A percentile compares a stretch with the other conserved stretches of the same genome.
Conservation (phyloP, 2,888 invertebrate species). For the Hypomecis atomaria region DNA sequence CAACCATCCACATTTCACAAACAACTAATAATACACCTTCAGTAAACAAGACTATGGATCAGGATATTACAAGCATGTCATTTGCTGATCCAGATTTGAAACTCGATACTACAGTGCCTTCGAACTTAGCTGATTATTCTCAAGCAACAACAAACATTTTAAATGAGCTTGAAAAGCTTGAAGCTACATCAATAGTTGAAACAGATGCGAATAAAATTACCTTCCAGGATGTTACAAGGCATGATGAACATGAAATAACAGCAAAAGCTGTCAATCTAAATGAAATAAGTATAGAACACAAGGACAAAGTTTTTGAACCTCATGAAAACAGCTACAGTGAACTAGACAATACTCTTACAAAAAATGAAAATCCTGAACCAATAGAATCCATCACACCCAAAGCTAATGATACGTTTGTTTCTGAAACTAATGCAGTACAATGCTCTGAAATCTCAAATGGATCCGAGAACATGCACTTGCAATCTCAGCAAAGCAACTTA, state of each 20-base stretch:
- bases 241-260: not conserved
- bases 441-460: not conserved
- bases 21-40: not conserved
- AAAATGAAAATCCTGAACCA: not conserved
- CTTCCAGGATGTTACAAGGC: not conserved
- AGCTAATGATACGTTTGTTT: not conserved
- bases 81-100: conserved; percentile 7
- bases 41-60: not conserved
- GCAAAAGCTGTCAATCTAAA: conserved; percentile 5
- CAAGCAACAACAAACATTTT: conserved; percentile 25
- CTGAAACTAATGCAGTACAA: not conserved
- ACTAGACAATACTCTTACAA: not conserved
- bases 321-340: conserved; percentile 3
- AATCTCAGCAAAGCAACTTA: not conserved
- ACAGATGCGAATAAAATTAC: too few species aligned
- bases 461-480: not conserved
- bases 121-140: conserved; percentile 22
- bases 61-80: conserved; percentile 10
- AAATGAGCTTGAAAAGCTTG: conserved; percentile 20
- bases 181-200: not conserved
- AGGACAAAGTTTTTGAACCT: conserved; percentile 17
- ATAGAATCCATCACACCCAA: not conserved
- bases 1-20: not conserved
- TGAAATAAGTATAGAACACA: not conserved
- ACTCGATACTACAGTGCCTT: conserved; percentile 14